Conservation (phyloP, 2,797 vertebrate species). For the Tauraco hartlaubi region DNA sequence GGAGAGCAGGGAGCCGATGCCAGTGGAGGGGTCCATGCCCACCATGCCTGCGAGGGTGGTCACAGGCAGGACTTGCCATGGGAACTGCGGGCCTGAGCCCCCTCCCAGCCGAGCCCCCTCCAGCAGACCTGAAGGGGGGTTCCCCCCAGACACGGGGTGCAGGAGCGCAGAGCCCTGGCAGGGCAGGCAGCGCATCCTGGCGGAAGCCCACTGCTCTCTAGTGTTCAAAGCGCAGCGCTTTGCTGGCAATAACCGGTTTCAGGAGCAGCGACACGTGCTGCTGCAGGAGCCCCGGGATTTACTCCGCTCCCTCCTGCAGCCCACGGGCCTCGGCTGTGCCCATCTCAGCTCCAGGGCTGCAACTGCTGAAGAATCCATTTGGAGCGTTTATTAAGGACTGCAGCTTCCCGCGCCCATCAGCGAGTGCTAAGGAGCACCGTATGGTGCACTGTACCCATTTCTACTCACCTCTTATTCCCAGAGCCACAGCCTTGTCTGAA, state of each 20-base stretch:
- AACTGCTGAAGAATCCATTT: neutral
- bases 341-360: neutral
- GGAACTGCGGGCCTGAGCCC: neutral
- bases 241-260: neutral
- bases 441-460: fast-evolving
- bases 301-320: fast-evolving
- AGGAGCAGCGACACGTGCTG: fast-evolving
- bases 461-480: neutral
- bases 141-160: neutral
- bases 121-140: fast-evolving
- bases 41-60: fast-evolving
- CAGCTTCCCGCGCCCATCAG: neutral
- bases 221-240: neutral
- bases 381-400: neutral
- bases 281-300: neutral
- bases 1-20: neutral
- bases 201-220: neutral
- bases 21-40: neutral
- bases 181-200: neutral
- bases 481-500: neutral
- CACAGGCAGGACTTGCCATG: neutral
- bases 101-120: neutral
- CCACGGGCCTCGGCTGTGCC: fast-evolving
- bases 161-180: neutral
- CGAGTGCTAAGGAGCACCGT: fast-evolving